phyloP scores from a whole-genome alignment of 2,113 vertebrate species.

The Nansenia antarctica region DNA sequence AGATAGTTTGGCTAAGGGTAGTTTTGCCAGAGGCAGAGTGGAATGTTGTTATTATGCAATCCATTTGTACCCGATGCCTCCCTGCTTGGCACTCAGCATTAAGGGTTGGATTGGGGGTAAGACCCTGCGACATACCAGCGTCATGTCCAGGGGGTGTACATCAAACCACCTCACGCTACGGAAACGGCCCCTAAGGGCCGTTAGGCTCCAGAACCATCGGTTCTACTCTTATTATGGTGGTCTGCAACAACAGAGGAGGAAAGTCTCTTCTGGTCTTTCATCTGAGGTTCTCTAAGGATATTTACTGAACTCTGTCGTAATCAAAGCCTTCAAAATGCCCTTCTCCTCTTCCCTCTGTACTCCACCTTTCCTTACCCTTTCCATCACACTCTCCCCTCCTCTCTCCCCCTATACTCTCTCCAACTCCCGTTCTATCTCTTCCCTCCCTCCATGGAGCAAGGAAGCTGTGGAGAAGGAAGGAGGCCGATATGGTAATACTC shows the following conservation, averaged over 20 bases:
- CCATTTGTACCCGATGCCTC: no score
- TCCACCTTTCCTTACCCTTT: not conserved
- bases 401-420: not conserved
- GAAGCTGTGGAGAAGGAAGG: not conserved
- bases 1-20: no score
- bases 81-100: no score
- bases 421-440: not conserved
- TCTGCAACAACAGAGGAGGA: not conserved
- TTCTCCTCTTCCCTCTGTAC: not conserved
- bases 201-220: no score
- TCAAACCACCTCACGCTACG: no score
- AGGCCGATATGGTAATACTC: not conserved
- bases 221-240: no score
- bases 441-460: not conserved
- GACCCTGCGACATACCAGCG: no score
- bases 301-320: no score
- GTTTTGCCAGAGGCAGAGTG: not conserved
- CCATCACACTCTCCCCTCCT: not conserved
- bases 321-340: not conserved
- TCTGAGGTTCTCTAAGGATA: not conserved
- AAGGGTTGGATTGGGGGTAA: no score
- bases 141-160: no score
- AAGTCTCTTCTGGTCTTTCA: not conserved
- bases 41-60: not conserved
- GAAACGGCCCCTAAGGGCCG: no score